phyloP scores from a whole-genome alignment of 2,797 vertebrate species.

The Acanthurus tractus region DNA sequence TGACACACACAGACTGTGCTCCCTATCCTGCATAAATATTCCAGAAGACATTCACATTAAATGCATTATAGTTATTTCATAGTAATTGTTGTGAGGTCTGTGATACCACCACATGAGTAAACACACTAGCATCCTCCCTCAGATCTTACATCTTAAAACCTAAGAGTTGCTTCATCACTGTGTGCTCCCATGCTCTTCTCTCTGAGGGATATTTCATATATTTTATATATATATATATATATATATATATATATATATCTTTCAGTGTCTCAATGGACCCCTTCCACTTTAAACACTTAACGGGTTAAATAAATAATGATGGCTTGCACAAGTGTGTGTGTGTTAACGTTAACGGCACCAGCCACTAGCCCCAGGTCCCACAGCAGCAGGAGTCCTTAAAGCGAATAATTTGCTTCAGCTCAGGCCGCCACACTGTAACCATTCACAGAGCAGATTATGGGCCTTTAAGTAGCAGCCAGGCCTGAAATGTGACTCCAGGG shows the following conservation, averaged over 20 bases:
- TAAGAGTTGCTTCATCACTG: slow-evolving; percentile 38
- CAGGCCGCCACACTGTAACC: slow-evolving; percentile 84
- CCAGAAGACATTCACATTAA: slow-evolving; percentile 28
- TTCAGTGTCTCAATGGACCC: slow-evolving; percentile 80
- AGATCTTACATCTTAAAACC: slow-evolving; percentile 43
- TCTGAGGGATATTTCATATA: no score
- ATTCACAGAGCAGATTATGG: slow-evolving; percentile 90
- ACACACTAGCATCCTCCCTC: slow-evolving; percentile 18
- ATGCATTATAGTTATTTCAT: slow-evolving; percentile 28
- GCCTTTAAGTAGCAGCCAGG: slow-evolving; percentile 91
- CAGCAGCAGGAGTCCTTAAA: slow-evolving; percentile 91
- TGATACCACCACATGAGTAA: slow-evolving; percentile 24
- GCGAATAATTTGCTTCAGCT: slow-evolving; percentile 89
- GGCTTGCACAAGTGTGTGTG: slow-evolving; percentile 69
- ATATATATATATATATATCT: no score
- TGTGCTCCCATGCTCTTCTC: slow-evolving; percentile 21
- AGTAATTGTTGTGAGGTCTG: slow-evolving; percentile 23
- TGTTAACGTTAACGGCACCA: slow-evolving; percentile 78
- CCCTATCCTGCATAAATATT: slow-evolving; percentile 5
- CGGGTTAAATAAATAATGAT: slow-evolving; percentile 94
- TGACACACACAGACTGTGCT: slow-evolving; percentile 33
- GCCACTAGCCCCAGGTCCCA: slow-evolving; percentile 87
- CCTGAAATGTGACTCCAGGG: slow-evolving; percentile 90
- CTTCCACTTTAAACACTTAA: slow-evolving; percentile 91
- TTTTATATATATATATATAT: neutral